Evolutionary conservation across 2,797 vertebrate genomes (phyloP).

Genomic region (Danionella dracula): DNA sequence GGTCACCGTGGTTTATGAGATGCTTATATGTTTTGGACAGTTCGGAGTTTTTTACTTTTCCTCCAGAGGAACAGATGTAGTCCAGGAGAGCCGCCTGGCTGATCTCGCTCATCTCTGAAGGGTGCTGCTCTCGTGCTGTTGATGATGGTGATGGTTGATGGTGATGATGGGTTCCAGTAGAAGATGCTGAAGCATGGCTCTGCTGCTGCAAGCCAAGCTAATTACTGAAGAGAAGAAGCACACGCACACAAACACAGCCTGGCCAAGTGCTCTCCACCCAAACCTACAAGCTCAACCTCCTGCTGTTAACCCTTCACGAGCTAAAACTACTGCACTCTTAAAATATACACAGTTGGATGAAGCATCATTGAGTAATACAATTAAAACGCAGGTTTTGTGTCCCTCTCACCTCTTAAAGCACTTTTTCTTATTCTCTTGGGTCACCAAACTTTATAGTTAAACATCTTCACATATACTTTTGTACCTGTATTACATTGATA

Average conservation of each 20-base stretch:
- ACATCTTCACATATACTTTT: too few species aligned
- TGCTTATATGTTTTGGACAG: constrained; percentile 69
- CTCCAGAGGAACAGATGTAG: constrained; percentile 65
- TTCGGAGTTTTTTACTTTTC: constrained; percentile 70
- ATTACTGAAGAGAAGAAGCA: constrained; percentile 49
- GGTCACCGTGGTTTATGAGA: constrained; percentile 70
- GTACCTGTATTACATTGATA: too few species aligned
- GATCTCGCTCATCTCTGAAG: constrained; percentile 60
- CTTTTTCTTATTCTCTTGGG: too few species aligned
- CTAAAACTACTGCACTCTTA: too few species aligned
- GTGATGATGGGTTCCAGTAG: neutral
- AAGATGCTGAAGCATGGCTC: constrained; percentile 28
- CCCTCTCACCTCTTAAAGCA: too few species aligned
- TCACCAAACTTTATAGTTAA: too few species aligned
- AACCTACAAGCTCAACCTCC: constrained; percentile 54
- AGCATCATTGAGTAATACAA: too few species aligned
- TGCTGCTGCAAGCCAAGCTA: constrained; percentile 38
- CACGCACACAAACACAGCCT: constrained; percentile 35
- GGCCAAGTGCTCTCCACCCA: constrained; percentile 71
- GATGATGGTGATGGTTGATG: neutral
- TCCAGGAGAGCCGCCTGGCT: constrained; percentile 70
- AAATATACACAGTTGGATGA: too few species aligned
- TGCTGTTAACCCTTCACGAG: constrained; percentile 64
- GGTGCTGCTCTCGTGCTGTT: neutral
- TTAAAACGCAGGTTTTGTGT: too few species aligned